A percentile compares a stretch with the other conserved stretches of the same genome.
phyloP scores from a whole-genome alignment of 2,113 vertebrate species.

The Sander lucioperca region DNA sequence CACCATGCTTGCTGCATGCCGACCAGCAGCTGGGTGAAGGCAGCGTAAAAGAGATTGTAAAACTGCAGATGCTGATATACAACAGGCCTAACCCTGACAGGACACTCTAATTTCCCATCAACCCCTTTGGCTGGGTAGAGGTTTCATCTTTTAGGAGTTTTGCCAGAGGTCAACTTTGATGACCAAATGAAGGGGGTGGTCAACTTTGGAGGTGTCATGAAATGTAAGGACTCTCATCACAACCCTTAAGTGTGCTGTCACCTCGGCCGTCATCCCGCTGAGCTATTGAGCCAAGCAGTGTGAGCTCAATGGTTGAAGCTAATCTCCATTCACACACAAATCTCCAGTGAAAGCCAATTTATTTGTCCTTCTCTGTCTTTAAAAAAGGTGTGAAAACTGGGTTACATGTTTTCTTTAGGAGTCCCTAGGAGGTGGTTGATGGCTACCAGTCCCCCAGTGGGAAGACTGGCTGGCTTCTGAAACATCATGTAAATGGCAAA shows the following conservation, averaged over 20 bases:
- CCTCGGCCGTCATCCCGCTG: conserved; percentile 59
- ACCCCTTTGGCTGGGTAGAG: conserved; percentile 26
- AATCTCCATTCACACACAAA: conserved; percentile 74
- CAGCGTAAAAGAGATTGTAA: conserved; percentile 38
- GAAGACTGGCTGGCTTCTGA: neutral
- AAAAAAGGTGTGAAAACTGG: conserved; percentile 53
- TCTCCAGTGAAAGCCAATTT: conserved; percentile 39
- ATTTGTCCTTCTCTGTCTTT: conserved; percentile 34
- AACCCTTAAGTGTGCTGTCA: conserved; percentile 39
- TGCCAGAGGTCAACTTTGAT: conserved; percentile 50
- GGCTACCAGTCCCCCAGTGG: neutral
- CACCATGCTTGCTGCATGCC: conserved; percentile 31
- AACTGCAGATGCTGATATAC: conserved; percentile 49
- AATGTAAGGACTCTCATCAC: conserved; percentile 60
- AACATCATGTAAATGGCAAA: neutral
- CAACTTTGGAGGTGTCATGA: conserved; percentile 49
- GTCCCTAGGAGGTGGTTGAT: conserved; percentile 16
- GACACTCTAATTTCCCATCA: conserved; percentile 46
- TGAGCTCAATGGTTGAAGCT: conserved; percentile 38
- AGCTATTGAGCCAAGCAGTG: conserved; percentile 59
- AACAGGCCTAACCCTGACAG: conserved; percentile 34
- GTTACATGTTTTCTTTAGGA: conserved; percentile 35
- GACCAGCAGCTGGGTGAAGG: conserved; percentile 35
- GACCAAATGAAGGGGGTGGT: conserved; percentile 45
- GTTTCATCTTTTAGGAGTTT: conserved; percentile 45